Evolutionary conservation across 2,888 invertebrate genomes (phyloP).

Genomic region (Polia nebulosa): DNA sequence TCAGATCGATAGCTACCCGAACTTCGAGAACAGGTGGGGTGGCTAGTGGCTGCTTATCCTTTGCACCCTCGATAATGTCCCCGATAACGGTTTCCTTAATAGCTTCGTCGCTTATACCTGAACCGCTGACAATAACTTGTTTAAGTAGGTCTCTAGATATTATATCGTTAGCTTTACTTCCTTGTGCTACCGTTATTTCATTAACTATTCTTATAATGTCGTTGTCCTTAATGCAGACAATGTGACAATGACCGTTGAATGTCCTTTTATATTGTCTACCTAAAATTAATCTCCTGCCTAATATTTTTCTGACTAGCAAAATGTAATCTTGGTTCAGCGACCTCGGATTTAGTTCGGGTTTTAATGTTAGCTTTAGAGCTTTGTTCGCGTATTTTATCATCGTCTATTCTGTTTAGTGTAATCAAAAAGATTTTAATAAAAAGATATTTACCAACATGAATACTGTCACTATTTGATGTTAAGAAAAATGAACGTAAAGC

Average conservation of each 20-base stretch:
- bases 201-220: conserved; percentile 58
- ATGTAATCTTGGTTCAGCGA: conserved; percentile 37
- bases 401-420: neutral
- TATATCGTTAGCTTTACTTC: conserved; percentile 61
- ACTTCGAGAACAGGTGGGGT: conserved; percentile 65
- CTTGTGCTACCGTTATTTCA: conserved; percentile 60
- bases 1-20: conserved; percentile 67
- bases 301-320: conserved; percentile 36
- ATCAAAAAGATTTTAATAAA: conserved; percentile 20
- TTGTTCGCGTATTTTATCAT: conserved; percentile 30
- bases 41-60: conserved; percentile 64
- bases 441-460: conserved; percentile 14
- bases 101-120: conserved; percentile 69
- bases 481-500: conserved; percentile 30
- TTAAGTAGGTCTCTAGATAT: conserved; percentile 64
- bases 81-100: conserved; percentile 74
- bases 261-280: conserved; percentile 45
- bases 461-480: conserved; percentile 34
- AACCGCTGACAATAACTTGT: conserved; percentile 67
- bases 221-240: conserved; percentile 55
- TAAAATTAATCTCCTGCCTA: conserved; percentile 36
- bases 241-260: conserved; percentile 48
- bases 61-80: conserved; percentile 67
- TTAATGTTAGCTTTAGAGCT: conserved; percentile 28
- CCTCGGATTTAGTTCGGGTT: conserved; percentile 22